phyloP scores from a whole-genome alignment of 2,888 invertebrate genomes.

The Hirtodrosophila cameraria region DNA sequence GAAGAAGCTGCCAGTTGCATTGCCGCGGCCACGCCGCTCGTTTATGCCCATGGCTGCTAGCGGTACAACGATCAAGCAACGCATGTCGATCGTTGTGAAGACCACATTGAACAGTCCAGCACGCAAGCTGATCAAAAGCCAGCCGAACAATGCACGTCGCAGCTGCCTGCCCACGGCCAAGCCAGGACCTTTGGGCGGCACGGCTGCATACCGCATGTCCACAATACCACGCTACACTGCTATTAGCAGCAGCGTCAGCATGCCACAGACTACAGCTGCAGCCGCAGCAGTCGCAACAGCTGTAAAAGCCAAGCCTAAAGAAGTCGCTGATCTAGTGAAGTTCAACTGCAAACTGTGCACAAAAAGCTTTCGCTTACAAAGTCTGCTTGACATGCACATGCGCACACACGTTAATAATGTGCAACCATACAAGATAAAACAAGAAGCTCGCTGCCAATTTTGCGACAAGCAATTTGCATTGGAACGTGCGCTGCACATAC shows the following conservation, averaged over 20 bases:
- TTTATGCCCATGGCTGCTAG: conserved; percentile 51
- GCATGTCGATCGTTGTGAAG: conserved; percentile 82
- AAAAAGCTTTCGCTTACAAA: conserved; percentile 64
- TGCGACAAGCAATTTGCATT: conserved; percentile 82
- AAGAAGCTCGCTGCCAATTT: conserved; percentile 70
- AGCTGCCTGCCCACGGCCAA: conserved; percentile 51
- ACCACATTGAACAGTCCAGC: conserved; percentile 82
- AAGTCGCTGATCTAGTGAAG: background rate
- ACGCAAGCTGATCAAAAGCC: conserved; percentile 53
- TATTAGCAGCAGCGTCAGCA: background rate
- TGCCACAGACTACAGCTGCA: background rate
- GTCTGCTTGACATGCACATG: conserved; percentile 72
- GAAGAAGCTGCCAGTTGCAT: conserved; percentile 4
- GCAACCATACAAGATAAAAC: background rate
- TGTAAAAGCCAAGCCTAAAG: conserved; percentile 2
- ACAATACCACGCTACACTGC: conserved; percentile 16
- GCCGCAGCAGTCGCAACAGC: background rate
- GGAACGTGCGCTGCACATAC: conserved; percentile 78
- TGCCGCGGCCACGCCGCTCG: conserved; percentile 55
- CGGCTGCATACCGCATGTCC: conserved; percentile 26
- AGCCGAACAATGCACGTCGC: conserved; percentile 40
- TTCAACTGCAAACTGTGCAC: conserved; percentile 67
- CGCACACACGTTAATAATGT: conserved; percentile 55
- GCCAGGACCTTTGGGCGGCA: background rate
- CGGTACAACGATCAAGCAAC: conserved; percentile 68